phyloP scores from a whole-genome alignment of 2,113 vertebrate species.

The Megalops atlanticus region DNA sequence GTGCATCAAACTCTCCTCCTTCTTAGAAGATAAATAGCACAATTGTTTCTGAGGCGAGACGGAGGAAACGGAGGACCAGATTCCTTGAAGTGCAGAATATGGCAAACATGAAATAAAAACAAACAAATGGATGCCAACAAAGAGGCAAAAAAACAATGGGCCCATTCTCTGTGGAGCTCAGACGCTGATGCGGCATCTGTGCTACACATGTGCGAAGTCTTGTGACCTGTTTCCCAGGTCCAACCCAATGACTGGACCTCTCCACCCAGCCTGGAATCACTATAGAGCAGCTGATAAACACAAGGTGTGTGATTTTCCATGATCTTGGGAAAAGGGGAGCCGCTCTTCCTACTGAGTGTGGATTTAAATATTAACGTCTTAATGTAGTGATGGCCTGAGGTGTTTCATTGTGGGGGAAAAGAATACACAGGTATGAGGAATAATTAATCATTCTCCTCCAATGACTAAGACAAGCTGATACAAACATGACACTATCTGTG shows the following conservation, averaged over 20 bases:
- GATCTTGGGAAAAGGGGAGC: too few relatives aligned
- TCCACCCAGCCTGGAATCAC: neutral
- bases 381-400: neutral
- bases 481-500: neutral
- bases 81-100: constrained; percentile 2
- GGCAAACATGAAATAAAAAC: constrained; percentile 5
- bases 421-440: neutral
- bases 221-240: neutral
- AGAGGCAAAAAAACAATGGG: neutral
- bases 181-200: neutral
- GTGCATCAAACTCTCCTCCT: neutral
- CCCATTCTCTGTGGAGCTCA: constrained; percentile 6
- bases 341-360: neutral
- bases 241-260: neutral
- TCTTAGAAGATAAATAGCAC: constrained; percentile 1
- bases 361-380: neutral
- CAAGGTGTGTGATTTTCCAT: too few relatives aligned
- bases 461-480: neutral
- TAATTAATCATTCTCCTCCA: too few relatives aligned
- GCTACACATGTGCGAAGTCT: neutral
- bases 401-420: neutral
- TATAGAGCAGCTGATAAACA: too few relatives aligned
- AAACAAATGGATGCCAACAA: constrained; percentile 15
- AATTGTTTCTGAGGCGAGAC: neutral
- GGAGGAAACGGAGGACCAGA: constrained; percentile 12